Percentiles rank a stretch among this genome's conserved stretches.
phyloP scores from a whole-genome alignment of 2,113 vertebrate genomes.

The Oncorhynchus nerka region DNA sequence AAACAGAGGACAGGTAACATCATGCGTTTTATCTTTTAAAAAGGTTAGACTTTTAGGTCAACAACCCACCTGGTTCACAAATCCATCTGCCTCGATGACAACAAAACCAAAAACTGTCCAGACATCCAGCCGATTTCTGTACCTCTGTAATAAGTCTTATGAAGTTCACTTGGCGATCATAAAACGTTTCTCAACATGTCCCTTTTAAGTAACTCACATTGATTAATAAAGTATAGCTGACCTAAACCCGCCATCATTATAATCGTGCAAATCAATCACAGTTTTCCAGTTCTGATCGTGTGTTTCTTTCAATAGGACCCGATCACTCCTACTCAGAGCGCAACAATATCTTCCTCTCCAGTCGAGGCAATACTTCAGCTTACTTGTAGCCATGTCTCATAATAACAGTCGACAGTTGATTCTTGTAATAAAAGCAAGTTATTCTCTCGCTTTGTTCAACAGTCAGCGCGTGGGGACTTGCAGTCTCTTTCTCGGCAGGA shows the following conservation, averaged over 20 bases:
- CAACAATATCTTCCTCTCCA: conserved; percentile 29
- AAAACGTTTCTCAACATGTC: conserved; percentile 77
- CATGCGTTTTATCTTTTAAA: conserved; percentile 87
- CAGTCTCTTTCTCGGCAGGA: conserved; percentile 14
- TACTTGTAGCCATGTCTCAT: conserved; percentile 39
- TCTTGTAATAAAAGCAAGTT: conserved; percentile 53
- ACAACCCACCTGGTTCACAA: conserved; percentile 88
- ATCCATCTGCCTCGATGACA: conserved; percentile 71
- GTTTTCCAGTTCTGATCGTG: conserved; percentile 74
- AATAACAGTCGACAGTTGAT: conserved; percentile 44
- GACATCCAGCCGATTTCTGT: conserved; percentile 67
- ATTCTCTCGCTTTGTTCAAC: conserved; percentile 45
- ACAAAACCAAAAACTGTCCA: conserved; percentile 59
- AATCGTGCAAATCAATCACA: conserved; percentile 89
- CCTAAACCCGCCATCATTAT: conserved; percentile 61
- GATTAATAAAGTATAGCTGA: conserved; percentile 74
- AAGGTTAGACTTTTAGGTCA: conserved; percentile 82
- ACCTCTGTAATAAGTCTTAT: conserved; percentile 79
- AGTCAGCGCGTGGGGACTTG: conserved; percentile 36
- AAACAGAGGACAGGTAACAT: conserved; percentile 96
- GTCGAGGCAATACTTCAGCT: conserved; percentile 16
- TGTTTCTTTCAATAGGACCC: conserved; percentile 46
- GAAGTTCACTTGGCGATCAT: conserved; percentile 77
- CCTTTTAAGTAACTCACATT: conserved; percentile 71
- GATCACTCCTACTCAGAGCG: conserved; percentile 41